phyloP scores from a whole-genome alignment of 2,113 vertebrate genomes.

The Ia io region DNA sequence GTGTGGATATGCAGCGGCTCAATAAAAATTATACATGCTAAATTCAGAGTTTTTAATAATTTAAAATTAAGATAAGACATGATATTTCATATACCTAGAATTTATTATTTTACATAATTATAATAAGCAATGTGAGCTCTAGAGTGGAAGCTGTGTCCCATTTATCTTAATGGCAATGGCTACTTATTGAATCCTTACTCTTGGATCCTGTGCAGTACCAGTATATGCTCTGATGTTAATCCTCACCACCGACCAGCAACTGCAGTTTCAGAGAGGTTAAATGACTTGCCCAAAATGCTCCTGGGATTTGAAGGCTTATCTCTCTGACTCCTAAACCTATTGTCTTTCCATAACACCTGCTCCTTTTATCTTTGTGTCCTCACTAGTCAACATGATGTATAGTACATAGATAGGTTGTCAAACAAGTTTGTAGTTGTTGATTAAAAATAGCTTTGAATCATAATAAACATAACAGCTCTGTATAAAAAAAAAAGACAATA shows the following conservation, averaged over 20 bases:
- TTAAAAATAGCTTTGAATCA: conserved; percentile 15
- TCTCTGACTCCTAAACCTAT: not conserved
- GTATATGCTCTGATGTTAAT: not conserved
- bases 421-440: not conserved
- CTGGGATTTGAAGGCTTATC: not conserved
- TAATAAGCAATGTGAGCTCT: not conserved
- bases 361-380: conserved; percentile 12
- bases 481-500: not conserved
- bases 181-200: not conserved
- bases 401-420: not conserved
- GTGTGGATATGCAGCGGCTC: not conserved
- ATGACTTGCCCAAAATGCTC: conserved; percentile 3
- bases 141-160: not conserved
- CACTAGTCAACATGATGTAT: not conserved
- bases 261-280: conserved; percentile 28
- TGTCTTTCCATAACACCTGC: not conserved
- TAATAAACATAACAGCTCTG: not conserved
- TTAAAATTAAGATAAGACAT: not conserved
- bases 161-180: not conserved
- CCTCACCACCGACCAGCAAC: not conserved
- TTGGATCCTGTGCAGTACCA: not conserved
- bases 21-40: not conserved
- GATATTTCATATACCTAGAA: not conserved
- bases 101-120: not conserved
- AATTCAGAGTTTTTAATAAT: not conserved